Conservation (phyloP, 1,140 invertebrate genomes). For the Samia ricini region DNA sequence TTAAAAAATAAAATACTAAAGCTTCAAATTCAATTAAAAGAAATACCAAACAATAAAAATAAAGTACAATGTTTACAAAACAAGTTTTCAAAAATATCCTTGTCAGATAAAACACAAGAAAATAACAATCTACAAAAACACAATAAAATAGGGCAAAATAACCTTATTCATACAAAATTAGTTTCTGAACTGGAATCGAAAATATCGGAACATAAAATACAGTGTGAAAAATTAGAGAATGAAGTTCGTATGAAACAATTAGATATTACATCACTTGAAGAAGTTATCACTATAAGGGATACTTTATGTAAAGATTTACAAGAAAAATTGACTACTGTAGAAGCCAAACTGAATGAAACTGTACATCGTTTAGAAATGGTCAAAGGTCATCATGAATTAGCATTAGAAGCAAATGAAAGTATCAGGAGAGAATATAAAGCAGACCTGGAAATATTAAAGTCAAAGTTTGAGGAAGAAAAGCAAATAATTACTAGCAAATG, state of each 20-base stretch:
- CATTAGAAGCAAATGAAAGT: conserved; percentile 73
- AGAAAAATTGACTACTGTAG: conserved; percentile 56
- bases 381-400: conserved; percentile 71
- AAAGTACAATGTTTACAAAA: conserved; percentile 37
- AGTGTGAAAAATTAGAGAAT: conserved; percentile 58
- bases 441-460: conserved; percentile 64
- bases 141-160: conserved; percentile 17
- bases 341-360: conserved; percentile 59
- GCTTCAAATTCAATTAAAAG: conserved; percentile 47
- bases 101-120: conserved; percentile 11
- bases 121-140: conserved; percentile 24
- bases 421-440: conserved; percentile 70
- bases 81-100: conserved; percentile 29
- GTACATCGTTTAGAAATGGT: conserved; percentile 70
- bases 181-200: conserved; percentile 41
- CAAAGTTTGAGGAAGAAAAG: conserved; percentile 71
- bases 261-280: conserved; percentile 60
- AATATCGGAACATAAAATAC: conserved; percentile 48
- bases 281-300: conserved; percentile 66
- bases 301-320: conserved; percentile 68
- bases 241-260: conserved; percentile 64
- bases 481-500: conserved; percentile 52
- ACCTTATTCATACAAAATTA: conserved; percentile 15
- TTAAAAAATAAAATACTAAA: conserved; percentile 55
- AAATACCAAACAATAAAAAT: conserved; percentile 30